Conservation (phyloP, 1,140 invertebrate genomes). For the Capitella teleta region DNA sequence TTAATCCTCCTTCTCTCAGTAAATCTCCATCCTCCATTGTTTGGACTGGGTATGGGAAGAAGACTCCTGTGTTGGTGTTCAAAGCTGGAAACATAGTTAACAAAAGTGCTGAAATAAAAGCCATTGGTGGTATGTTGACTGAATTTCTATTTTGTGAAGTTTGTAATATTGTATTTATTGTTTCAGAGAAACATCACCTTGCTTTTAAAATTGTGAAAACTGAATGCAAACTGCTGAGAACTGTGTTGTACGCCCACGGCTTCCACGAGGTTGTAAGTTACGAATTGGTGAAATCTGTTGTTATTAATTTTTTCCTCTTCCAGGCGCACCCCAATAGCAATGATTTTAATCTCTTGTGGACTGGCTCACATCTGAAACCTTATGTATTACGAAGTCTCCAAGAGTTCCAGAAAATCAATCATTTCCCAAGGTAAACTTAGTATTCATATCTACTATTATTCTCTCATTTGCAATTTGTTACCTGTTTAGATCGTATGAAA, state of each 20-base stretch:
- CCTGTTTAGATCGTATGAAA: conserved; percentile 54
- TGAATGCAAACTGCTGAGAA: conserved; percentile 37
- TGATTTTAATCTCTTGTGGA: conserved; percentile 82
- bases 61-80: conserved; percentile 33
- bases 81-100: conserved; percentile 26
- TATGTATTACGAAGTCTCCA: conserved; percentile 66
- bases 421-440: conserved; percentile 68
- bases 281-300: neutral
- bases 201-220: conserved; percentile 39
- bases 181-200: conserved; percentile 39
- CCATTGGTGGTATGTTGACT: conserved; percentile 30
- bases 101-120: conserved; percentile 25
- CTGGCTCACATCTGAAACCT: conserved; percentile 78
- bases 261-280: conserved; percentile 30
- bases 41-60: conserved; percentile 38
- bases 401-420: conserved; percentile 81
- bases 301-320: neutral
- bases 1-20: no score
- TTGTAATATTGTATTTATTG: conserved; percentile 1
- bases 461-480: neutral
- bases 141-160: neutral
- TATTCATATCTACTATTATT: neutral
- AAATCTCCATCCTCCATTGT: no score
- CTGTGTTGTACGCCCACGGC: conserved; percentile 34
- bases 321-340: conserved; percentile 46